Evolutionary conservation across 2,113 vertebrate genomes (phyloP).

Genomic region (Rhabdomys dilectus): DNA sequence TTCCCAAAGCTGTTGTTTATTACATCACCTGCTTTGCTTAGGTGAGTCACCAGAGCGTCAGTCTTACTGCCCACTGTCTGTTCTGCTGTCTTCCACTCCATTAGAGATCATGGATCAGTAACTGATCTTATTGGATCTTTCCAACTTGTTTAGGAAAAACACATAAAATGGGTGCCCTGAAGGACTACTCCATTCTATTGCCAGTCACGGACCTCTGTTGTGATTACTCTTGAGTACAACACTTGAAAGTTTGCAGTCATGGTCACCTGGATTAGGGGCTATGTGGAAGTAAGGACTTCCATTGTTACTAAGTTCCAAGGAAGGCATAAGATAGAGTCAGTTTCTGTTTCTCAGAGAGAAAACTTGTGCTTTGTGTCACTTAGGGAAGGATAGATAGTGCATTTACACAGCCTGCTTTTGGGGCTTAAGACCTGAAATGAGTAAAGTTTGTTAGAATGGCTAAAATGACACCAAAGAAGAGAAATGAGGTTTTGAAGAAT

Average conservation of each 20-base stretch:
- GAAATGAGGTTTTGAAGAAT: slow-evolving; percentile 1
- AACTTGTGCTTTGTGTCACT: slow-evolving; percentile 6
- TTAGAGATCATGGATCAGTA: background rate
- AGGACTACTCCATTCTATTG: background rate
- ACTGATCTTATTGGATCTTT: background rate
- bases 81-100: background rate
- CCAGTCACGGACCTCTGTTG: background rate
- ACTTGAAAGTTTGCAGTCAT: background rate
- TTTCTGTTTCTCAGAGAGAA: slow-evolving; percentile 8
- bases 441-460: background rate
- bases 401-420: background rate
- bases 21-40: background rate
- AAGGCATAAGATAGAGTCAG: background rate
- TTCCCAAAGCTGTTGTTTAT: background rate
- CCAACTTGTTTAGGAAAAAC: background rate
- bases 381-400: background rate
- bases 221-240: background rate
- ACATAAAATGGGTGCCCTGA: background rate
- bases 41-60: background rate
- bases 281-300: background rate
- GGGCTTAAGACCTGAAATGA: background rate
- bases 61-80: background rate
- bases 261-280: background rate
- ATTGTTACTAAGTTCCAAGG: background rate
- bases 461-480: background rate